Base-by-base conservation (phyloP, 2,888 invertebrate genomes). In the Acrobasis repandana region DNA sequence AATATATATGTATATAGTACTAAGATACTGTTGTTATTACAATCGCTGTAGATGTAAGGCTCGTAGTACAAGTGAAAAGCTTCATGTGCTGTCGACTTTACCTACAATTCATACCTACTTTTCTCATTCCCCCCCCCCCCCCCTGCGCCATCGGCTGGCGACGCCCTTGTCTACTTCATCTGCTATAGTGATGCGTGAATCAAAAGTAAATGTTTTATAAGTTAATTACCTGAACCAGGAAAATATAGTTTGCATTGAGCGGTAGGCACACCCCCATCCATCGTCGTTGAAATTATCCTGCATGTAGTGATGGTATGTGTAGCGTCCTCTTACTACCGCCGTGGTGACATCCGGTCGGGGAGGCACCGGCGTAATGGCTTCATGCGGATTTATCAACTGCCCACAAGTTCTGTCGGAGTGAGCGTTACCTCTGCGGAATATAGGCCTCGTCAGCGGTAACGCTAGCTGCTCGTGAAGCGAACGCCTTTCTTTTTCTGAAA, bases 251-350 rank as follows among this genome's bases (percentile, higher is more conserved):
- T 99, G 99, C 76, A 99, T 93, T 0, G 99, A 99, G 64, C 99
- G 94, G 82, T 99, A 99, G 0, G 99, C 99, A 91, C 99, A 99
- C 5, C 99, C 99, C 99, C 99, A 99, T n/a, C 98, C 98, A 82
- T 96, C 96, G 77, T 99, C 99, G 84, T 99, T 96, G 81, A 98
- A 95, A 69, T 95, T 94, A 77, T 99, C 96, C 85, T 99, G 98
- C 95, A 98, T 96, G 84, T 99, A 99, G 85, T 99, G 99, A 82
- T 98, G 96, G 86, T 99, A 99, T 16, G 95, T 93, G 80, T 99
- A 99, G 66, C 94, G 93, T 1, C 99, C 99, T 66, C 95, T 93
- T 2, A 99, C 95, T 36, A 95, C 65, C 49, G 91, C 90, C 0
- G 81, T 69, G 0, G 72, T 80, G 0, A 80, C 78, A 46, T 85